A percentile compares a stretch with the other conserved stretches of the same genome.
phyloP scores from a whole-genome alignment of 2,888 invertebrate genomes.

The Caenorhabditis sp. region DNA sequence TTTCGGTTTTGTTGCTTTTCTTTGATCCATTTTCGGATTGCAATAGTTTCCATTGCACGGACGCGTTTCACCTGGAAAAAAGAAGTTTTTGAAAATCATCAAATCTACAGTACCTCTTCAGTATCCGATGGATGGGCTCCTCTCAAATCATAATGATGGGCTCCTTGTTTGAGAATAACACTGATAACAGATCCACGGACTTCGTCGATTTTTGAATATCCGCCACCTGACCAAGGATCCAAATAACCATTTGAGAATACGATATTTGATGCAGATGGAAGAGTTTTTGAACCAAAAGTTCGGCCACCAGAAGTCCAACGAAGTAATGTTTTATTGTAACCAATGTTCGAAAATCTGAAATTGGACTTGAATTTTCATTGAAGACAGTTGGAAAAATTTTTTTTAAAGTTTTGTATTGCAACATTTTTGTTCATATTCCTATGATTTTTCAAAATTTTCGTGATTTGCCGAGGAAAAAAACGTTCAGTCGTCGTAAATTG shows the following conservation, averaged over 20 bases:
- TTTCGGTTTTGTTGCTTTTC: constrained; percentile 24
- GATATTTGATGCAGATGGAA: constrained; percentile 77
- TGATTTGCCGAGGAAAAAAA: no score
- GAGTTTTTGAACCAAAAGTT: constrained; percentile 79
- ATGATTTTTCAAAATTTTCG: no score
- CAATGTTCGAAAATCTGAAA: constrained; percentile 43
- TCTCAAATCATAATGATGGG: constrained; percentile 74
- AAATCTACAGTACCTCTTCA: no score
- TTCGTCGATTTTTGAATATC: constrained; percentile 57
- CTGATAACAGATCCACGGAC: constrained; percentile 68
- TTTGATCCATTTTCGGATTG: constrained; percentile 60
- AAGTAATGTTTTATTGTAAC: constrained; percentile 77
- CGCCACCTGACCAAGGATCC: constrained; percentile 75
- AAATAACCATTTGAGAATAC: constrained; percentile 76
- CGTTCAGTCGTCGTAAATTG: no score
- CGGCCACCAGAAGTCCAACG: constrained; percentile 71
- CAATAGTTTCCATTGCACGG: constrained; percentile 53
- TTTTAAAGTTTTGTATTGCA: no score
- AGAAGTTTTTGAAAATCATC: no score
- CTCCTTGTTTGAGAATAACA: constrained; percentile 73
- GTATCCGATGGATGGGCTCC: constrained; percentile 72
- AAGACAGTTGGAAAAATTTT: constrained; percentile 2
- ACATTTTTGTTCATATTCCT: no score
- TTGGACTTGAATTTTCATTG: background rate
- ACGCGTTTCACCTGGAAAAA: constrained; percentile 63